Percentiles rank a stretch among this genome's conserved stretches.
Evolutionary conservation across 2,113 vertebrate species (phyloP).

Genomic region (Varanus salvator): DNA sequence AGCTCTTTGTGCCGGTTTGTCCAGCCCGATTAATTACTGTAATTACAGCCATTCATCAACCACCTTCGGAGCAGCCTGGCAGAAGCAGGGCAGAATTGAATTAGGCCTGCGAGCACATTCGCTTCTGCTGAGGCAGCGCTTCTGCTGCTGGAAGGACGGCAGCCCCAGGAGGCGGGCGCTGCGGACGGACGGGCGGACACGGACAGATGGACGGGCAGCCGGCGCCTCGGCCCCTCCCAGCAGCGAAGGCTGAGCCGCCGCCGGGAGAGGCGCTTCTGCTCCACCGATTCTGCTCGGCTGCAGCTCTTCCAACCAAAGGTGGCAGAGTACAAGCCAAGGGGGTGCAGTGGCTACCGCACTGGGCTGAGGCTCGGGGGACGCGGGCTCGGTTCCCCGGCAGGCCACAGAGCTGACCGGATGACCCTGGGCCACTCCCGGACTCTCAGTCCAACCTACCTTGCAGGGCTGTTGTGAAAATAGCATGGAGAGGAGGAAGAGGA

Average conservation of each 20-base stretch:
- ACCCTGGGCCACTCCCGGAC: too few relatives aligned
- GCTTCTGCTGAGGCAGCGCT: constrained; percentile 55
- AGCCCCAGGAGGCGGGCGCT: background rate
- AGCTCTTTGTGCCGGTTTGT: background rate
- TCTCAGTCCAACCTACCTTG: too few relatives aligned
- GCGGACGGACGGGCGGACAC: too few relatives aligned
- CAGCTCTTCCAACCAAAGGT: background rate
- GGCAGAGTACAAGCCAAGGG: too few relatives aligned
- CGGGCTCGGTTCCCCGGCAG: too few relatives aligned
- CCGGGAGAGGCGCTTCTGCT: background rate
- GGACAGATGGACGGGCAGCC: too few relatives aligned
- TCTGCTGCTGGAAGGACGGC: background rate
- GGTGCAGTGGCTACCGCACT: too few relatives aligned
- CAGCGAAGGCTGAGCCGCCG: background rate
- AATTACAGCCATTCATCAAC: constrained; percentile 66
- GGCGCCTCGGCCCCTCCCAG: background rate
- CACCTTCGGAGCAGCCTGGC: constrained; percentile 29
- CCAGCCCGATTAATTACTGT: constrained; percentile 56
- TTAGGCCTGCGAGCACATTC: constrained; percentile 13
- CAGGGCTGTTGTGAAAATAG: too few relatives aligned
- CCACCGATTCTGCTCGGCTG: background rate
- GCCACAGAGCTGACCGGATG: too few relatives aligned
- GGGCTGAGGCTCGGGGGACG: too few relatives aligned
- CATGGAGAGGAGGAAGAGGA: too few relatives aligned
- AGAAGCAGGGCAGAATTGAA: background rate